These are phyloP conservation scores for Ciconia boyciana DNA, from an alignment of 2,113 vertebrate species.

Conservation along the genomic window DNA sequence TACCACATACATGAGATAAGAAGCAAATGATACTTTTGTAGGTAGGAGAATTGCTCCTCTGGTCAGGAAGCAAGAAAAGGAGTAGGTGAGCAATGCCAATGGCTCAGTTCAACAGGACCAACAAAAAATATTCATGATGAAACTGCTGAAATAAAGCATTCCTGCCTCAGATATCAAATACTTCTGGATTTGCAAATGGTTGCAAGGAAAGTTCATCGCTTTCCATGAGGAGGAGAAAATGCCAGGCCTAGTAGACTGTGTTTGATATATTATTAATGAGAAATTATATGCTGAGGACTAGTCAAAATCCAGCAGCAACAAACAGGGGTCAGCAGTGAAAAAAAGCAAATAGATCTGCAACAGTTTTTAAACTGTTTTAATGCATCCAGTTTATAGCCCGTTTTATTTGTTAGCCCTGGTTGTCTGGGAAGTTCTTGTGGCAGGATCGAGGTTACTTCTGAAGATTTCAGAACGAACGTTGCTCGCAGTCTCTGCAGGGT, in stretches of 20 bases:
- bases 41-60: neutral
- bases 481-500: conserved; percentile 21
- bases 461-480: neutral
- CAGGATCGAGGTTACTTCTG: neutral
- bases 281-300: neutral
- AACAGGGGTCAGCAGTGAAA: neutral
- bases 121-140: neutral
- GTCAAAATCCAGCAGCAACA: neutral
- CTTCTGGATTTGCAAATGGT: neutral
- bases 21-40: neutral
- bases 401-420: neutral
- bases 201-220: neutral
- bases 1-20: neutral
- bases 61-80: neutral
- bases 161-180: neutral
- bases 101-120: neutral
- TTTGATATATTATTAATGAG: neutral
- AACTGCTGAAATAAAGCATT: neutral
- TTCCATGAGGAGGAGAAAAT: neutral
- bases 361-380: neutral
- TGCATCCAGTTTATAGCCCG: neutral
- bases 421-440: neutral
- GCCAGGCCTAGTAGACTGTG: neutral
- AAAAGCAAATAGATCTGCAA: neutral
- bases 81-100: neutral